These are phyloP conservation scores for Ceratothoa steindachneri DNA, from an alignment of 2,888 invertebrate species.

Conservation along the genomic window DNA sequence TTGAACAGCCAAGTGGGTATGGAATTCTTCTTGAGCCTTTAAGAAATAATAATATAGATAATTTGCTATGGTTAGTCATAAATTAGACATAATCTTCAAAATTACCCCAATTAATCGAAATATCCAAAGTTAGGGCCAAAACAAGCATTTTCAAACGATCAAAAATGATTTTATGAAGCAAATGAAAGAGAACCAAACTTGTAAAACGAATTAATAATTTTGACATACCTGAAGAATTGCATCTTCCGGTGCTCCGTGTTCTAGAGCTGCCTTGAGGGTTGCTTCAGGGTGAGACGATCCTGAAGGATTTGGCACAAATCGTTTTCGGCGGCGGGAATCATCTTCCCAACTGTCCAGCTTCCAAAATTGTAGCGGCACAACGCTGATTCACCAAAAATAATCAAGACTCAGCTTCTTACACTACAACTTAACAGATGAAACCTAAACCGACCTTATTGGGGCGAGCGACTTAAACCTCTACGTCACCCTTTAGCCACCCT, in stretches of 20 bases:
- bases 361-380: constrained; percentile 61
- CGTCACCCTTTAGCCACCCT: no score
- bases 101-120: no score
- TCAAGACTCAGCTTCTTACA: no score
- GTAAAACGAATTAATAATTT: background rate
- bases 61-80: background rate
- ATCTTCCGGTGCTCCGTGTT: constrained; percentile 82
- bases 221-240: constrained; percentile 73
- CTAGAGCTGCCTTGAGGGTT: constrained; percentile 72
- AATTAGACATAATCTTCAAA: no score
- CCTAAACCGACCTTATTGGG: no score
- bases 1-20: constrained; percentile 79
- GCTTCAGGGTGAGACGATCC: constrained; percentile 91
- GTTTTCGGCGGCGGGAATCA: constrained; percentile 88
- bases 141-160: no score
- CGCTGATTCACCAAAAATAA: no score
- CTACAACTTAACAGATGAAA: no score
- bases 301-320: constrained; percentile 90
- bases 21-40: constrained; percentile 86
- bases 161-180: background rate
- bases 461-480: no score
- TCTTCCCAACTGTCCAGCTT: constrained; percentile 99
- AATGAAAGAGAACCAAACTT: background rate
- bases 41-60: no score
- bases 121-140: no score